phyloP scores from a whole-genome alignment of 1,140 invertebrate species.

The Thaumatotibia leucotreta region DNA sequence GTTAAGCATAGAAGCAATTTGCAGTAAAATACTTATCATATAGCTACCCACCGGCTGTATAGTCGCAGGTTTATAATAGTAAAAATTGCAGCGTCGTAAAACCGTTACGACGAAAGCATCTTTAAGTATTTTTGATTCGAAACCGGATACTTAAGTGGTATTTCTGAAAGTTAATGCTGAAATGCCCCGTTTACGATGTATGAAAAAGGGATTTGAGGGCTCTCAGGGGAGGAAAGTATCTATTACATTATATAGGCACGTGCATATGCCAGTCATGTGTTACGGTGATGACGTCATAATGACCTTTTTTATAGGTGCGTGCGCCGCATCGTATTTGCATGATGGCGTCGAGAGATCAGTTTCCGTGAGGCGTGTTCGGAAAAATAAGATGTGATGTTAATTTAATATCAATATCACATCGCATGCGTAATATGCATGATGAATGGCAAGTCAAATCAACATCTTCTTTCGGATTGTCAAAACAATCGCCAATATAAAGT shows the following conservation, averaged over 20 bases:
- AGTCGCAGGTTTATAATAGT: constrained; percentile 21
- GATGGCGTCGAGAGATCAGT: constrained; percentile 18
- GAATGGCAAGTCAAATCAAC: no score
- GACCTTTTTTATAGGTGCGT: constrained; percentile 36
- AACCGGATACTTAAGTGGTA: constrained; percentile 25
- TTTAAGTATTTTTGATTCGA: constrained; percentile 39
- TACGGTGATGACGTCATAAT: constrained; percentile 41
- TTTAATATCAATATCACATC: background rate
- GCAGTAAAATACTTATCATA: constrained; percentile 26
- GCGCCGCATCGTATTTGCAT: constrained; percentile 23
- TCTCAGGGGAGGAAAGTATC: constrained; percentile 32
- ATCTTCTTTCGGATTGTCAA: no score
- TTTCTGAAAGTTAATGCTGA: constrained; percentile 30
- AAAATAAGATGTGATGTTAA: background rate
- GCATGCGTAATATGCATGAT: background rate
- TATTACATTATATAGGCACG: constrained; percentile 37
- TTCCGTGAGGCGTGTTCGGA: background rate
- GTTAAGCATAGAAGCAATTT: constrained; percentile 30
- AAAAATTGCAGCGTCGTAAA: constrained; percentile 40
- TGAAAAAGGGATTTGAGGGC: constrained; percentile 35
- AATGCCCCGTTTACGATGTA: constrained; percentile 38
- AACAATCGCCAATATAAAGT: no score
- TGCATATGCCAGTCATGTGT: constrained; percentile 39
- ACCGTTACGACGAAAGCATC: constrained; percentile 27
- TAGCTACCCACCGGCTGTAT: background rate